Evolutionary conservation across 2,888 invertebrate species (phyloP).

Genomic region (Buathra laborator): DNA sequence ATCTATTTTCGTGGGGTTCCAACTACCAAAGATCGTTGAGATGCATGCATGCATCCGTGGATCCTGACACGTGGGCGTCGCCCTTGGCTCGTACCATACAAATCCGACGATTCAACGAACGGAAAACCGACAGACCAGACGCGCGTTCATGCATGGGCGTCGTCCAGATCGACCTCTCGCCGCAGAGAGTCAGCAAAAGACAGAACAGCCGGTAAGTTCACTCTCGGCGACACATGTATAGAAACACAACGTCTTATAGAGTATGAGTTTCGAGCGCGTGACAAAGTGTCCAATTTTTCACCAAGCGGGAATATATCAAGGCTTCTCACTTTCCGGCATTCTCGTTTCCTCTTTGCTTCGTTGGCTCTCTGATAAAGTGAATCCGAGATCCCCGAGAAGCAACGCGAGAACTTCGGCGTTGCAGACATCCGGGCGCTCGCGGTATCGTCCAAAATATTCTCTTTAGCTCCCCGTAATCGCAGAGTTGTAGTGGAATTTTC

Average conservation of each 20-base stretch:
- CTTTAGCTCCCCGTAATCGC: neutral
- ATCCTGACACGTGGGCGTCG: constrained; percentile 39
- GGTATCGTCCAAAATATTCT: neutral
- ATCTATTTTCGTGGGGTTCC: constrained; percentile 49
- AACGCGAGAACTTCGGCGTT: neutral
- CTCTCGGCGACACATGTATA: neutral
- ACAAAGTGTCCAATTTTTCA: constrained; percentile 18
- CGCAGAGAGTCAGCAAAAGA: constrained; percentile 52
- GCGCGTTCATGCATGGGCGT: constrained; percentile 60
- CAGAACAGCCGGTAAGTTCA: constrained; percentile 11
- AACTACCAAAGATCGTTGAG: constrained; percentile 25
- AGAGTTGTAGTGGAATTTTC: neutral
- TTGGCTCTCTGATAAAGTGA: constrained; percentile 1
- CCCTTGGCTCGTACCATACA: constrained; percentile 30
- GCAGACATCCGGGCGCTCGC: constrained; percentile 10
- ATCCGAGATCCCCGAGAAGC: neutral
- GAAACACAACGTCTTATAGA: neutral
- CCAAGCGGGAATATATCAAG: too few species aligned
- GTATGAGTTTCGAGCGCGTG: constrained; percentile 10
- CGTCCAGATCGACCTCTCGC: constrained; percentile 38
- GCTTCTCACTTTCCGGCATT: neutral
- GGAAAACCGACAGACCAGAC: constrained; percentile 7
- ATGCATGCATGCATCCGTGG: constrained; percentile 50
- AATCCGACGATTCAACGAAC: constrained; percentile 41
- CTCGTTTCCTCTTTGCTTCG: constrained; percentile 1